Percentiles rank a stretch among this genome's conserved stretches.
Conservation (phyloP, 1,140 invertebrate genomes). For the Pristionchus pacificus region DNA sequence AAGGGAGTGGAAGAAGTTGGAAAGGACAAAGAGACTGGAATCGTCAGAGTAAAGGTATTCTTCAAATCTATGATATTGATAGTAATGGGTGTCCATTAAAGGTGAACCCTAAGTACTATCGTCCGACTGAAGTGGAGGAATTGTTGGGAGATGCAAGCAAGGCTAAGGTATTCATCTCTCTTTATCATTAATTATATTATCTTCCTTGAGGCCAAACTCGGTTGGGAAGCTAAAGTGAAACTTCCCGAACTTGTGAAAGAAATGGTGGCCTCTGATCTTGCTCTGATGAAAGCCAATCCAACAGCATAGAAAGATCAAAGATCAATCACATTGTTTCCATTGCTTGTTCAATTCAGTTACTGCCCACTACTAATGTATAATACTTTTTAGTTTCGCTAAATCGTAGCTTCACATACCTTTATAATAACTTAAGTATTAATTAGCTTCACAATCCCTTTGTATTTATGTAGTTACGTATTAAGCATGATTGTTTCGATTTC, state of each 20-base stretch:
- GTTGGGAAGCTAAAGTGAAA: constrained; percentile 77
- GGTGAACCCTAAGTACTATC: constrained; percentile 89
- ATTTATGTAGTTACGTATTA: background rate
- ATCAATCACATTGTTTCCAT: background rate
- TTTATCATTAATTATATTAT: too few species aligned
- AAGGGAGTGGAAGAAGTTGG: constrained; percentile 78
- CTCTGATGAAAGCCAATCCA: constrained; percentile 85
- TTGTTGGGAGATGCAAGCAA: constrained; percentile 84
- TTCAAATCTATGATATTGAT: background rate
- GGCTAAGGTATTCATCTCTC: too few species aligned
- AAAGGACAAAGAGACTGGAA: constrained; percentile 73
- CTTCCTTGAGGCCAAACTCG: constrained; percentile 65
- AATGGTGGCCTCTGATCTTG: constrained; percentile 90
- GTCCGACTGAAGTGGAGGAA: constrained; percentile 94
- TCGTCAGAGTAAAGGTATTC: constrained; percentile 71
- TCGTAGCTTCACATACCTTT: too few species aligned
- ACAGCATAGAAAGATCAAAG: constrained; percentile 37
- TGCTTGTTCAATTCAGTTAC: background rate
- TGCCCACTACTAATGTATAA: background rate
- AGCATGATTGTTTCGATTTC: background rate
- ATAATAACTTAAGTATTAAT: too few species aligned
- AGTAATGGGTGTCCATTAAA: background rate
- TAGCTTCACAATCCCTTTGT: too few species aligned
- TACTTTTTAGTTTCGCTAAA: background rate
- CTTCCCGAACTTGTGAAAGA: constrained; percentile 76